Evolutionary conservation across 2,888 invertebrate genomes (phyloP), one percentile per base, ranked within the genome.

Genomic region (Lomographa bimaculata): DNA sequence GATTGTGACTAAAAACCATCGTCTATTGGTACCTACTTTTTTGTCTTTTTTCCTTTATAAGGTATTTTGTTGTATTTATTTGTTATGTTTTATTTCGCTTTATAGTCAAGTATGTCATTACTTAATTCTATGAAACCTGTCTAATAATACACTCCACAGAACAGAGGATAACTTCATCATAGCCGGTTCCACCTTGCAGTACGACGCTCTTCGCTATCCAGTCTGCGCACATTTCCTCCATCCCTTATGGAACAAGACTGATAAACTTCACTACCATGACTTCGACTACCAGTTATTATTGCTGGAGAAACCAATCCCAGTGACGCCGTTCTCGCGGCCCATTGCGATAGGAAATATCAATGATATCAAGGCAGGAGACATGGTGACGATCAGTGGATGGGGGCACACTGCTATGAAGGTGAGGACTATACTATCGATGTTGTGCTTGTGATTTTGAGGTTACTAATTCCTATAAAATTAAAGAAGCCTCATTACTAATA

Each of bases 221-320:
- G 64, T 87, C 41, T 89, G 87, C 30, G 78, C 80, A 0, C 83
- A 86, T 50, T 79, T 81, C 60, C 42, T 73, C n/a, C 78, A 89
- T 30, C 79, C 89, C 0, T 4, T 57, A 1, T 79, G 83, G 82
- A 60, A 69, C 39, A 24, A 41, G 2, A 50, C 60, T 0, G 2
- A 34, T 2, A 59, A 63, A 1, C 20, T 44, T 0, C 75, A 81
- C 29, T 50, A 45, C 10, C 81, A 85, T 23, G 86, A 87, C 60
- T 85, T 44, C 25, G 87, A 89, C 33, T 89, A 77, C 57, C 87
- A 86, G 59, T 66, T 89, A 16, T 48, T 86, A 0, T 50, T 85
- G 4, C 51, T 89, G 35, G 79, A 84, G 55, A 52, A 4, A 0
- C 64, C 83, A 0, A 62, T 87, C 0, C 82, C 83, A 0, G 63